phyloP scores from a whole-genome alignment of 2,797 vertebrate genomes.

The Dermochelys coriacea region DNA sequence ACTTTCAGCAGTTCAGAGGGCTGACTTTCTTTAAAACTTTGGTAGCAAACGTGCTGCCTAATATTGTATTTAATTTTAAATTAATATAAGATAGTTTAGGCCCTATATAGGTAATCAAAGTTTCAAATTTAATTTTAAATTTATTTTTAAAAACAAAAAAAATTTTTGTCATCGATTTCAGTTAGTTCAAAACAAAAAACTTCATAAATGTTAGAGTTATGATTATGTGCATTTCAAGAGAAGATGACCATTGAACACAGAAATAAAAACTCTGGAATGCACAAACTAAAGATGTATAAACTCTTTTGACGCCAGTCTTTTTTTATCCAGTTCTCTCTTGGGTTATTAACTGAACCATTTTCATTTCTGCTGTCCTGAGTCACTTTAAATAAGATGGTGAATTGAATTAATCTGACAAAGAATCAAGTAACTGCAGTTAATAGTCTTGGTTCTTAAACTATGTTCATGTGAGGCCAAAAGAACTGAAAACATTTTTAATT shows the following conservation, averaged over 20 bases:
- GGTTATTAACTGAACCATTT: neutral
- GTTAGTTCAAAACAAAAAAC: neutral
- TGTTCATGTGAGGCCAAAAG: neutral
- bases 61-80: neutral
- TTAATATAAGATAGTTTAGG: neutral
- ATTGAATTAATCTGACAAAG: fast-evolving
- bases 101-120: neutral
- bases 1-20: neutral
- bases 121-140: neutral
- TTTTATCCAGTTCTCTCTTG: neutral
- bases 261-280: neutral
- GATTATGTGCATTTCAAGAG: neutral
- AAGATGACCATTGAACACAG: neutral
- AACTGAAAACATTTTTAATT: neutral
- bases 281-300: neutral
- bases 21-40: neutral
- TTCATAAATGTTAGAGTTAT: neutral
- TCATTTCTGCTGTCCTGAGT: neutral
- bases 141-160: neutral
- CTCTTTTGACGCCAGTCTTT: neutral
- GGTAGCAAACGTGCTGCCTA: neutral
- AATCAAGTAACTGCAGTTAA: neutral
- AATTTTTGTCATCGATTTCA: neutral
- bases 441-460: neutral
- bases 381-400: neutral